Evolutionary conservation across 2,113 vertebrate species (phyloP).

Genomic region (Poecile atricapillus): DNA sequence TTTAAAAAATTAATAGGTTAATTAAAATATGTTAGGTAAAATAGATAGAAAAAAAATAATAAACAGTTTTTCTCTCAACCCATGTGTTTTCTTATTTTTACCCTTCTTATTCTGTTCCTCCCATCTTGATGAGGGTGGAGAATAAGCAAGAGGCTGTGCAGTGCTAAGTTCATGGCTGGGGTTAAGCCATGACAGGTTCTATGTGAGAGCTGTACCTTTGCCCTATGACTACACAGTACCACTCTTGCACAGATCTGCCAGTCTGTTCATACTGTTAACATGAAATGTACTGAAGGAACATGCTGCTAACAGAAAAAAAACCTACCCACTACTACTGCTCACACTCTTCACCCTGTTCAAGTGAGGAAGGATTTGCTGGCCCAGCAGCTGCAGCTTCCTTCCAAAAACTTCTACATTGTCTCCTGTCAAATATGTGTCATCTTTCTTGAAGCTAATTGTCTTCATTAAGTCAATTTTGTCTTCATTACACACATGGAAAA

Average conservation of each 20-base stretch:
- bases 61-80: neutral
- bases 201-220: neutral
- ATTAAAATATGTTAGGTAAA: neutral
- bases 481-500: neutral
- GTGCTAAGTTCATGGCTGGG: neutral
- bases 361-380: neutral
- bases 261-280: neutral
- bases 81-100: neutral
- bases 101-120: neutral
- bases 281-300: neutral
- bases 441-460: neutral
- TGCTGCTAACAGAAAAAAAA: neutral
- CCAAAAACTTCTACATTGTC: neutral
- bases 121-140: neutral
- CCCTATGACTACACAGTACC: neutral
- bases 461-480: neutral
- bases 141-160: neutral
- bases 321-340: neutral
- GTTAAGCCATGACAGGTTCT: neutral
- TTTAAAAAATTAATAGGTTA: neutral
- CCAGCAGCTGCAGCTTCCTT: neutral
- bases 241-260: neutral
- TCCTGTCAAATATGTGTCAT: neutral
- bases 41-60: neutral
- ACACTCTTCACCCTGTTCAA: neutral